phyloP scores from a whole-genome alignment of 2,113 vertebrate species.

The Ovis aries region ARS-UI_Ramb_v3.0 NC_056055.1:144591501-144592000 shows the following conservation, averaged over 20 bases:
- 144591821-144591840: background rate
- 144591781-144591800: background rate
- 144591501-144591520: background rate
- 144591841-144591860: background rate
- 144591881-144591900: background rate
- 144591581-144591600: background rate
- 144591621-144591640: background rate
- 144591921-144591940: background rate
- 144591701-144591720: background rate
- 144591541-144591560: background rate
- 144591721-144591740: background rate
- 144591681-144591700: background rate
- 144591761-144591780: background rate
- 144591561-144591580: background rate
- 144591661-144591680: background rate
- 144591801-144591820: background rate
- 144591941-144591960: background rate
- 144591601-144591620: conserved; percentile 18
- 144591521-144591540: background rate
- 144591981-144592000: background rate
- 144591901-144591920: background rate
- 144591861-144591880: background rate
- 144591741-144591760: background rate
- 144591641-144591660: background rate
- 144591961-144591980: background rate